Conservation (phyloP, 1,140 invertebrate species). For the Pachyrhynchus sulphureomaculatus region DNA sequence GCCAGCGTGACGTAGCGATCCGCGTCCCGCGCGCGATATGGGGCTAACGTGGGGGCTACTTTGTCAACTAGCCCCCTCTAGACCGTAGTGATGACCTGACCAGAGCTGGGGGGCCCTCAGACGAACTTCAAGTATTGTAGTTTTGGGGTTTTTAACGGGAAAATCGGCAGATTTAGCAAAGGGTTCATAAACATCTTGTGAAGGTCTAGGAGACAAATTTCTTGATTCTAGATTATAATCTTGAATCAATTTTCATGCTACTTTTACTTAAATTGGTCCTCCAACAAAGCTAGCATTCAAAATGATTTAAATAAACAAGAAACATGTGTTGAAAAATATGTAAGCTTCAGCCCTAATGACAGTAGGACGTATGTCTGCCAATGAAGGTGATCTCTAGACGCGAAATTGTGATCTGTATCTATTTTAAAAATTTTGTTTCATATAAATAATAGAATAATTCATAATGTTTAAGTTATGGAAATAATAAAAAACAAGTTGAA, state of each 20-base stretch:
- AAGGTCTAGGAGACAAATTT: neutral
- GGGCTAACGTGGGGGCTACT: conserved; percentile 31
- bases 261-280: neutral
- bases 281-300: too few relatives aligned
- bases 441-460: too few relatives aligned
- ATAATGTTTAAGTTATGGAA: too few relatives aligned
- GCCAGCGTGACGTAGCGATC: conserved; percentile 16
- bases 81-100: conserved; percentile 17
- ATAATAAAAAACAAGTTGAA: too few relatives aligned
- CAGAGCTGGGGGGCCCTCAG: conserved; percentile 1
- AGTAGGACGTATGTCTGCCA: too few relatives aligned
- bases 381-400: neutral
- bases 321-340: neutral
- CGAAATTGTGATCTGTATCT: neutral
- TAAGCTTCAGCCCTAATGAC: neutral
- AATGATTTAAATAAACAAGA: too few relatives aligned
- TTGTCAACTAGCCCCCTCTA: conserved; percentile 46
- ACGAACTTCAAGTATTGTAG: conserved; percentile 7
- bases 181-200: neutral
- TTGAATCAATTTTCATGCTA: neutral
- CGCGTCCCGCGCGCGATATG: conserved; percentile 21
- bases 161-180: neutral
- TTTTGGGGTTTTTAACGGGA: neutral
- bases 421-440: too few relatives aligned
- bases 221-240: neutral